phyloP scores from a whole-genome alignment of 2,888 invertebrate species.

The Hydropsyche betteni region DNA sequence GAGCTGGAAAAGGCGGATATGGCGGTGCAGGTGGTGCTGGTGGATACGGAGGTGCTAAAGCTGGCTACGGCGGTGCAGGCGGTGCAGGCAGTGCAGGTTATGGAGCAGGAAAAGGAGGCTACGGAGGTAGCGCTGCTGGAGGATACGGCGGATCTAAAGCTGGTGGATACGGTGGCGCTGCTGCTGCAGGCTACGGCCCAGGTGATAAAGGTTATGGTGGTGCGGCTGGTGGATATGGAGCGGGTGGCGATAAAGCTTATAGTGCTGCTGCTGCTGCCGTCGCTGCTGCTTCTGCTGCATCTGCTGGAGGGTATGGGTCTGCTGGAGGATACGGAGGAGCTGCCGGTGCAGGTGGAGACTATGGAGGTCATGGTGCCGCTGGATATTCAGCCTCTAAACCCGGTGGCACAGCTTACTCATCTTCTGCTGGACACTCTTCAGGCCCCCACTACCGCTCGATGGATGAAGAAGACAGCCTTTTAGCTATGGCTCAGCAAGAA shows the following conservation, averaged over 20 bases:
- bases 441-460: slow-evolving; percentile 5
- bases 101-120: slow-evolving; percentile 1
- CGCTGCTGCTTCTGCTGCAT: neutral
- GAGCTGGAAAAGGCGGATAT: slow-evolving; percentile 23
- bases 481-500: neutral
- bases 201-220: slow-evolving; percentile 6
- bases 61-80: slow-evolving; percentile 51
- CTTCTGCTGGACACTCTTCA: neutral
- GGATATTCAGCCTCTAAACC: neutral
- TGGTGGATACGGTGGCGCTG: neutral
- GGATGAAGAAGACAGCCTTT: neutral
- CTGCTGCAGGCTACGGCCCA: neutral
- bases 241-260: neutral
- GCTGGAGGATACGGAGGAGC: neutral
- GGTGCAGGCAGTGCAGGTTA: neutral
- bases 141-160: neutral
- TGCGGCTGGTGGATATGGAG: slow-evolving; percentile 4
- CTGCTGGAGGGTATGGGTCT: neutral
- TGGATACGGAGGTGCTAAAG: slow-evolving; percentile 54
- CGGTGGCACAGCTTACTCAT: neutral
- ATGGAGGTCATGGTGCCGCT: slow-evolving; percentile 10
- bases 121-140: slow-evolving; percentile 6
- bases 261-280: neutral
- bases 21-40: slow-evolving; percentile 26
- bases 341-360: neutral